Evolutionary conservation across 2,797 vertebrate species (phyloP).

Genomic region (Leucoraja ocellata): DNA sequence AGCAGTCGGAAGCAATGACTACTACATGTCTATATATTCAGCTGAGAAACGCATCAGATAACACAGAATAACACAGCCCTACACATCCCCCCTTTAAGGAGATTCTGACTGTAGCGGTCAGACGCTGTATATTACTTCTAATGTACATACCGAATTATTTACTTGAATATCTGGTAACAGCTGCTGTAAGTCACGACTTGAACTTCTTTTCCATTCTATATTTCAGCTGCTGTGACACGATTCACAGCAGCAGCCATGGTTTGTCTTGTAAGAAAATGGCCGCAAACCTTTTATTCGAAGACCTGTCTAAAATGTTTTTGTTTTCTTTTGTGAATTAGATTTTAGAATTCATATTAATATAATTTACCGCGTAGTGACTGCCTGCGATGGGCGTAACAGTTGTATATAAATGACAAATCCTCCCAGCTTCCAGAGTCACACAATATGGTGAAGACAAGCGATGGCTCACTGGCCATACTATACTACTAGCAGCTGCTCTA

Average conservation of each 20-base stretch:
- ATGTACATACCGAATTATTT: constrained; percentile 73
- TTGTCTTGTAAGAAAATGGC: not conserved
- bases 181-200: constrained; percentile 70
- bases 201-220: constrained; percentile 45
- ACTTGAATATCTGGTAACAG: constrained; percentile 75
- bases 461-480: not conserved
- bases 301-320: not conserved
- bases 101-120: not conserved
- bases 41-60: constrained; percentile 95
- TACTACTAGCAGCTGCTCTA: not conserved
- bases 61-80: constrained; percentile 48
- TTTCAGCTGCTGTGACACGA: constrained; percentile 11
- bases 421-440: not conserved
- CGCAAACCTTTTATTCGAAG: not conserved
- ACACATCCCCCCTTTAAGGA: not conserved
- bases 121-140: constrained; percentile 59
- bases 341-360: constrained; percentile 38
- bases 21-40: constrained; percentile 98
- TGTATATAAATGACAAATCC: constrained; percentile 17
- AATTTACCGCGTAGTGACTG: constrained; percentile 1
- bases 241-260: not conserved
- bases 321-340: constrained; percentile 18
- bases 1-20: constrained; percentile 96
- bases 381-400: not conserved
- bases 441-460: not conserved